Base-by-base conservation (phyloP, 2,888 invertebrate genomes). In the Choreutis nemorana region DNA sequence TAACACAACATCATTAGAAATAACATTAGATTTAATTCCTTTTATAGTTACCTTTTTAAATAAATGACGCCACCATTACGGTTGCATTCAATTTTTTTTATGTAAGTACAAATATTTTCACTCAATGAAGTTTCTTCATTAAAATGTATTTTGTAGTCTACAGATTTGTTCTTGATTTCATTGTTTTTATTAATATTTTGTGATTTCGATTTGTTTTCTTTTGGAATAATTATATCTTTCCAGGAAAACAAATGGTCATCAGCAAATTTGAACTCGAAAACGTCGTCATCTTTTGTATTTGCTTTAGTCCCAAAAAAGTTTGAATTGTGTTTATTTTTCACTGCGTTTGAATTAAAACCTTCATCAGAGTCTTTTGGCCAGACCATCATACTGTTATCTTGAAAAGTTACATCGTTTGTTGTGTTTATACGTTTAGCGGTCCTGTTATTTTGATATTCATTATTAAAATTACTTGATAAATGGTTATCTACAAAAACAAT, bases 41-140 rank as follows among this genome's bases (percentile, higher is more conserved):
- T 35, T 42, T 36, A 15, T 36, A 35, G n/a, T n/a, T n/a, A n/a
- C n/a, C n/a, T n/a, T 29, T 44, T 29, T 28, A 44, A 35, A 32
- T 67, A 55, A 13, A 62, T 29, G n/a, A 56, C 28, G 11, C 73
- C 73, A 11, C 57, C 54, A 11, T 33, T 44, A 15, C 37, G 40
- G 29, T 41, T 38, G 37, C 75, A 75, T 33, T 63, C 54, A 11
- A 35, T 37, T 40, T 56, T 55, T 23, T 48, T 56, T 27, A 67
- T 53, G 35, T 59, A 63, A 3, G 56, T 55, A 31, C 71, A 71
- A 36, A 66, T 59, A 35, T 44, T 52, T 52, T 63, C 59, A n/a
- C n/a, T 2, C 54, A 44, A 27, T 48, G 32, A 8, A 30, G 30
- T 42, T 21, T 42, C 37, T 36, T 34, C 28, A n/a, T 45, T 41